These are phyloP conservation scores for Craniophora ligustri DNA, from an alignment of 2,888 invertebrate species.

Conservation along the genomic window DNA sequence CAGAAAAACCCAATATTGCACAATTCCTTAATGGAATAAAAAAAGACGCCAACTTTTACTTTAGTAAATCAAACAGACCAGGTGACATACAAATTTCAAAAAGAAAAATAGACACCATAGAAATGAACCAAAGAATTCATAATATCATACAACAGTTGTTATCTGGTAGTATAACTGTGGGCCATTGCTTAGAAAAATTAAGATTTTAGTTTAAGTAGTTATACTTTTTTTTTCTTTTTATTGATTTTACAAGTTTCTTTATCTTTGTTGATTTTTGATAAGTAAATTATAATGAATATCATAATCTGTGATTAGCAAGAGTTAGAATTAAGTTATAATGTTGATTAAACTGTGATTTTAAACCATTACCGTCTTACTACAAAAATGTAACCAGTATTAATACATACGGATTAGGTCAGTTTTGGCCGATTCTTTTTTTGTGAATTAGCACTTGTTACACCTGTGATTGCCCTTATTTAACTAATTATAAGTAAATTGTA, in stretches of 20 bases:
- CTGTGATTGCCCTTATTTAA: slow-evolving; percentile 3
- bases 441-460: neutral
- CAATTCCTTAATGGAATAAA: slow-evolving; percentile 18
- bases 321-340: slow-evolving; percentile 4
- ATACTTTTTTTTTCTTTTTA: neutral
- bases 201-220: slow-evolving; percentile 5
- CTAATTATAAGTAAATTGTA: slow-evolving; percentile 5
- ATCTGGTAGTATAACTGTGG: slow-evolving; percentile 6
- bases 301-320: slow-evolving; percentile 4
- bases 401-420: neutral
- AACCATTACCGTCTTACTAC: slow-evolving; percentile 2
- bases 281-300: slow-evolving; percentile 3
- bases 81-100: slow-evolving; percentile 23
- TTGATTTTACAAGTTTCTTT: neutral
- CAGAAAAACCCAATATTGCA: slow-evolving; percentile 24
- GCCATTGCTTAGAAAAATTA: slow-evolving; percentile 9
- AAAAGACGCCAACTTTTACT: slow-evolving; percentile 24
- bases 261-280: slow-evolving; percentile 3
- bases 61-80: slow-evolving; percentile 12
- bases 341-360: slow-evolving; percentile 5
- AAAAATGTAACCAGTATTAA: too few relatives aligned
- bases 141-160: slow-evolving; percentile 10
- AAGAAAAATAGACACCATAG: slow-evolving; percentile 12
- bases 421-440: neutral
- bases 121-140: slow-evolving; percentile 23